Conservation (phyloP, 2,888 invertebrate genomes). For the Aspidiotus rigidus region DNA sequence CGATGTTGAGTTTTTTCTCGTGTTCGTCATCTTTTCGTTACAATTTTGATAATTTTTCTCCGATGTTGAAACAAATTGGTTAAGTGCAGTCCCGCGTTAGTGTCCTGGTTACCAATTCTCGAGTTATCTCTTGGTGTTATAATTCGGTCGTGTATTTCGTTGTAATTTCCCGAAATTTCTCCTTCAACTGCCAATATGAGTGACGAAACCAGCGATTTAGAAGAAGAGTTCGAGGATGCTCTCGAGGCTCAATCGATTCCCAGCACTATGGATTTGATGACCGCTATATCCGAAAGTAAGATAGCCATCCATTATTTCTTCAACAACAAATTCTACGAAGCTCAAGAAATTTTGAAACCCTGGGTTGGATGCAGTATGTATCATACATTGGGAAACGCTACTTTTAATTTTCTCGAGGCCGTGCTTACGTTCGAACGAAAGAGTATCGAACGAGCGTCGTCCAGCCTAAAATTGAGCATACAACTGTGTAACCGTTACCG, state of each 20-base stretch:
- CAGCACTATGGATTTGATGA: constrained; percentile 53
- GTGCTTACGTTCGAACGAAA: constrained; percentile 76
- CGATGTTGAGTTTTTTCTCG: too few relatives aligned
- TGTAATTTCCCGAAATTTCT: too few relatives aligned
- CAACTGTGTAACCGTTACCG: constrained; percentile 65
- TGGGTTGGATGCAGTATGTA: constrained; percentile 79
- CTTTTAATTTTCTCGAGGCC: constrained; percentile 85
- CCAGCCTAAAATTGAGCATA: constrained; percentile 66
- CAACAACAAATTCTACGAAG: constrained; percentile 79
- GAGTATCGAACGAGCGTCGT: constrained; percentile 63
- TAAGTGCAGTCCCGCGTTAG: too few relatives aligned
- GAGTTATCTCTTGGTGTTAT: too few relatives aligned
- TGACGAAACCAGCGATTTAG: constrained; percentile 34
- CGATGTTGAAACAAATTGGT: too few relatives aligned
- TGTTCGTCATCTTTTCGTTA: too few relatives aligned
- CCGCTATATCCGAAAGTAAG: constrained; percentile 66
- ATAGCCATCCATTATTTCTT: constrained; percentile 79
- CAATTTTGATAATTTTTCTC: too few relatives aligned
- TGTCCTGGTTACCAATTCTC: too few relatives aligned
- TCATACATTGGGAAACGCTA: constrained; percentile 79
- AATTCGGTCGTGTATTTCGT: too few relatives aligned
- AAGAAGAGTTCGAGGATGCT: constrained; percentile 48
- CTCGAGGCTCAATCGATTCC: constrained; percentile 43
- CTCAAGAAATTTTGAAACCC: constrained; percentile 66
- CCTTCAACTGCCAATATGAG: constrained; percentile 10